A percentile compares a stretch with the other conserved stretches of the same genome.
These are phyloP conservation scores for Lasioglossum pauxillum DNA, from an alignment of 2,888 invertebrate genomes.

Conservation along the genomic window DNA sequence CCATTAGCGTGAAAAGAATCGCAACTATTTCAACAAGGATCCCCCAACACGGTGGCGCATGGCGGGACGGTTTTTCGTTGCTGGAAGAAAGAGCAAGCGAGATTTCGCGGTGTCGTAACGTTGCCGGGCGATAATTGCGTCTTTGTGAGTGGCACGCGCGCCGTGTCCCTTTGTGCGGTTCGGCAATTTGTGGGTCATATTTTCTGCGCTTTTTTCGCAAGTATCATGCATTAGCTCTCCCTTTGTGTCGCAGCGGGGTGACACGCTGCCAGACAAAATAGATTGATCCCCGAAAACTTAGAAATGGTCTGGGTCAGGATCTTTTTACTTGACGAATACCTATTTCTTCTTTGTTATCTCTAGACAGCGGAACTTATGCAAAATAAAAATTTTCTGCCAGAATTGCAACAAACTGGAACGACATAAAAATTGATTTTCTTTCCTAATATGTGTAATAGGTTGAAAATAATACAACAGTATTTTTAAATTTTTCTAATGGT, in stretches of 20 bases:
- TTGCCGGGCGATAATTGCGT: background rate
- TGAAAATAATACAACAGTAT: no score
- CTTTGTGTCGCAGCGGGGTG: background rate
- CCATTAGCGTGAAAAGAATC: constrained; percentile 11
- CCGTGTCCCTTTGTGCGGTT: background rate
- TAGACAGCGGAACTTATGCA: no score
- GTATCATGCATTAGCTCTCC: background rate
- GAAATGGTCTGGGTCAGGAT: no score
- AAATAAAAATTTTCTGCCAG: no score
- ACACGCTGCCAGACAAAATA: background rate
- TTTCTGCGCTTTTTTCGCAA: background rate
- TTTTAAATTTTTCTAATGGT: no score
- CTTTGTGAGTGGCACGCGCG: background rate
- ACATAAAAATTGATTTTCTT: no score
- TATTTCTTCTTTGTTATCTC: no score
- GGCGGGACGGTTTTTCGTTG: background rate
- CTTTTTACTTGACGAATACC: no score
- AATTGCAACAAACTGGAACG: no score
- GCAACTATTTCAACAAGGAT: constrained; percentile 10
- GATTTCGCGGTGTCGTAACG: background rate
- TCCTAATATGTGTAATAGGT: no score
- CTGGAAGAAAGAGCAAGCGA: background rate
- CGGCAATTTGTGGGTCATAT: background rate
- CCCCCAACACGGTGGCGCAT: background rate
- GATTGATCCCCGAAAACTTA: no score